phyloP scores from a whole-genome alignment of 2,888 invertebrate species.

The Pseudoips prasinana region DNA sequence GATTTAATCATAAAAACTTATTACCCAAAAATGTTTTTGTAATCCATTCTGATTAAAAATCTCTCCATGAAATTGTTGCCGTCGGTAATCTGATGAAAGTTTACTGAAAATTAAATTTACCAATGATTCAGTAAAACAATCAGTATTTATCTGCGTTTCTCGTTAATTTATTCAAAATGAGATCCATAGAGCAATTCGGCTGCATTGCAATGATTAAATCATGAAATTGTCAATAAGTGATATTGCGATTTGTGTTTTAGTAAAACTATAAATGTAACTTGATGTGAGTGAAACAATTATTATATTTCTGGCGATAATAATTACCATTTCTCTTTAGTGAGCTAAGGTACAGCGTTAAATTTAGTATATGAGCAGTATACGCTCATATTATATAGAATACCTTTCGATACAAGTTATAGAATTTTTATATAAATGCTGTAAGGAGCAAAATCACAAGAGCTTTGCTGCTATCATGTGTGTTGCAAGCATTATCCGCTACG shows the following conservation, averaged over 20 bases:
- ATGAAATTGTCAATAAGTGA: conserved; percentile 48
- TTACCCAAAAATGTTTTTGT: conserved; percentile 22
- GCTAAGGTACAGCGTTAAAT: no score
- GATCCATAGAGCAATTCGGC: conserved; percentile 33
- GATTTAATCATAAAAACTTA: conserved; percentile 40
- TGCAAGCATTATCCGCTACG: no score
- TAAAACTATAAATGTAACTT: no score
- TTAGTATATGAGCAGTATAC: no score
- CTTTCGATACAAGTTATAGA: no score
- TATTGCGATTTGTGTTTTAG: conserved; percentile 44
- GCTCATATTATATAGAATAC: no score
- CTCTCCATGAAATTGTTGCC: conserved; percentile 23
- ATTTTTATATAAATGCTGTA: no score
- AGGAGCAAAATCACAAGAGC: no score
- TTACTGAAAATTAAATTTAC: conserved; percentile 24
- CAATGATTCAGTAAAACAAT: conserved; percentile 28
- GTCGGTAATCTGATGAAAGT: conserved; percentile 25
- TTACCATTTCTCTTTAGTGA: no score
- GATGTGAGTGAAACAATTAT: no score
- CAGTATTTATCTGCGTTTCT: conserved; percentile 13
- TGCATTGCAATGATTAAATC: conserved; percentile 45
- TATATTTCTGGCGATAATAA: no score
- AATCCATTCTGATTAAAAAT: conserved; percentile 34
- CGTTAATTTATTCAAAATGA: conserved; percentile 15
- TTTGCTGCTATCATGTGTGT: no score